Percentiles rank a stretch among this genome's conserved stretches.
Conservation (phyloP, 1,140 invertebrate genomes). For the Cotesia typhae region DNA sequence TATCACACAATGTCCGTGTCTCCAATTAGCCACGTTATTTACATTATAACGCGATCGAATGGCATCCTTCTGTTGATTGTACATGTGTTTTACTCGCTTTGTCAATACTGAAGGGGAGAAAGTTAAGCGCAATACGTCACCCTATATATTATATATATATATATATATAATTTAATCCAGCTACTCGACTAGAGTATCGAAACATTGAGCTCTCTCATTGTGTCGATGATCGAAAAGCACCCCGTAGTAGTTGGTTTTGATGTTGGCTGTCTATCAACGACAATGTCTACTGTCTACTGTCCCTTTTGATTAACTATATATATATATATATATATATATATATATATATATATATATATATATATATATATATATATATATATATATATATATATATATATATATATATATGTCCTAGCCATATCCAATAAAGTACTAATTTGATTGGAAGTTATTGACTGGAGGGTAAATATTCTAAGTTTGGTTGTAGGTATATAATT, state of each 20-base stretch:
- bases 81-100: neutral
- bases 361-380: too few relatives aligned
- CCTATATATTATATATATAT: neutral
- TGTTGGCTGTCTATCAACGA: neutral
- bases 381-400: too few relatives aligned
- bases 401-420: neutral
- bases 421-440: conserved; percentile 37
- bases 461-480: conserved; percentile 17
- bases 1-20: conserved; percentile 42
- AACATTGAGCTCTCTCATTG: conserved; percentile 22
- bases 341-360: too few relatives aligned
- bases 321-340: neutral
- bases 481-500: conserved; percentile 6
- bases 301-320: neutral
- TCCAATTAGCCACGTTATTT: conserved; percentile 65
- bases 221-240: conserved; percentile 17
- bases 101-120: neutral
- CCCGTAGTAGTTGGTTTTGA: conserved; percentile 10
- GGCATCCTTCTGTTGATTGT: conserved; percentile 37
- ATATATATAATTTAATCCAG: neutral
- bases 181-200: conserved; percentile 16
- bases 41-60: conserved; percentile 57
- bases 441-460: conserved; percentile 34
- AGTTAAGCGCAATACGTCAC: too few relatives aligned
- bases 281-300: conserved; percentile 1